A percentile compares a stretch with the other conserved stretches of the same genome.
Evolutionary conservation across 2,797 vertebrate species (phyloP).

Genomic region (Sebastes iracundus): DNA sequence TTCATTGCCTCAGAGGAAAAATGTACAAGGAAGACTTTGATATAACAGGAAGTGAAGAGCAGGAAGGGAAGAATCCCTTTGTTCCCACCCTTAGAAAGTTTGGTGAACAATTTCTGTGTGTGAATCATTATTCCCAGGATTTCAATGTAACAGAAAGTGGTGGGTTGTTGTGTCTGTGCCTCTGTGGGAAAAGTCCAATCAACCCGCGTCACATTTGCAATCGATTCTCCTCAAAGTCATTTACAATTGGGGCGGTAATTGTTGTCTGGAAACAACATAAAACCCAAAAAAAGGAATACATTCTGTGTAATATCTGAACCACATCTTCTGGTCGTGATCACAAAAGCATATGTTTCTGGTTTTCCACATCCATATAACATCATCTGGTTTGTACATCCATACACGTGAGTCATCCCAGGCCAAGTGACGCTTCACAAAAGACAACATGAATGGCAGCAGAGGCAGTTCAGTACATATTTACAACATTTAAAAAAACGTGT

Average conservation of each 20-base stretch:
- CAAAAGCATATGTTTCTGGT: conserved; percentile 78
- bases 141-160: conserved; percentile 28
- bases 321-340: conserved; percentile 66
- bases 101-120: conserved; percentile 33
- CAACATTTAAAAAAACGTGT: conserved; percentile 61
- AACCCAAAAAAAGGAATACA: conserved; percentile 62
- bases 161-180: conserved; percentile 43
- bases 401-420: conserved; percentile 66
- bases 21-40: conserved; percentile 78
- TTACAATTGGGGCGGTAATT: conserved; percentile 37
- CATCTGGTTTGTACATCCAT: conserved; percentile 73
- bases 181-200: conserved; percentile 45
- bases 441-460: conserved; percentile 65
- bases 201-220: conserved; percentile 52
- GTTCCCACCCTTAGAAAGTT: conserved; percentile 21
- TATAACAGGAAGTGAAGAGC: conserved; percentile 57
- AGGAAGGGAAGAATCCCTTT: conserved; percentile 36
- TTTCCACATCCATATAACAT: conserved; percentile 76
- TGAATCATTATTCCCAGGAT: conserved; percentile 24
- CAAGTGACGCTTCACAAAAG: conserved; percentile 54
- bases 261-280: conserved; percentile 66
- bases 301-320: conserved; percentile 73
- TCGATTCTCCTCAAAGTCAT: conserved; percentile 49
- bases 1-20: conserved; percentile 78
- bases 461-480: conserved; percentile 76